Conservation (phyloP, 2,113 vertebrate species). For the Chinchilla lanigera region DNA sequence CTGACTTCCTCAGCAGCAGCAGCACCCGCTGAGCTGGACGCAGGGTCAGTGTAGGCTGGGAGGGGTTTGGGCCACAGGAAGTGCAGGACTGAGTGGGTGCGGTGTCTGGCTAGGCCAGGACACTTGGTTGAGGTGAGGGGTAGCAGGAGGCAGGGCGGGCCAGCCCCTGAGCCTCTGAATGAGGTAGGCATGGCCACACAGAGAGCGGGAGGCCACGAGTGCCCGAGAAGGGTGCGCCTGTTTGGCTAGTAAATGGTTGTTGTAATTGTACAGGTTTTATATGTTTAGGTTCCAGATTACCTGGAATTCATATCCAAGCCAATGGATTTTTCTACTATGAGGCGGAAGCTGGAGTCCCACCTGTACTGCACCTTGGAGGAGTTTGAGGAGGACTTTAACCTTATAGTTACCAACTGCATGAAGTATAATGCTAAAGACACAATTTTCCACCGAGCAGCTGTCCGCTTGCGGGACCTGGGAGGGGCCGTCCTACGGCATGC, state of each 20-base stretch:
- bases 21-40: background rate
- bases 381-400: conserved; percentile 97
- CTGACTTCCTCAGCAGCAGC: background rate
- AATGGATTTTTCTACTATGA: conserved; percentile 99
- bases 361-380: conserved; percentile 94
- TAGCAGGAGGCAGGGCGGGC: background rate
- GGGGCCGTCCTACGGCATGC: conserved; percentile 95
- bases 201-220: conserved; percentile 69
- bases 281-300: conserved; percentile 98
- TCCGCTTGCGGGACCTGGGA: conserved; percentile 94
- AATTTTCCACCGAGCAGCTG: conserved; percentile 95
- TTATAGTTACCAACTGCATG: conserved; percentile 99
- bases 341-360: conserved; percentile 95
- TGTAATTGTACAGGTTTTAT: conserved; percentile 93
- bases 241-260: conserved; percentile 91
- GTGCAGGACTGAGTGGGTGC: background rate
- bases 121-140: background rate
- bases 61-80: background rate
- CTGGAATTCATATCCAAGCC: conserved; percentile 97
- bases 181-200: background rate
- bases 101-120: background rate
- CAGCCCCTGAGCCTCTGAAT: background rate
- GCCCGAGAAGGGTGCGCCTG: conserved; percentile 84
- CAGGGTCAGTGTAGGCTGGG: background rate
- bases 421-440: conserved; percentile 98